phyloP scores from a whole-genome alignment of 2,113 vertebrate species.

The Motacilla tschutschensis region DNA sequence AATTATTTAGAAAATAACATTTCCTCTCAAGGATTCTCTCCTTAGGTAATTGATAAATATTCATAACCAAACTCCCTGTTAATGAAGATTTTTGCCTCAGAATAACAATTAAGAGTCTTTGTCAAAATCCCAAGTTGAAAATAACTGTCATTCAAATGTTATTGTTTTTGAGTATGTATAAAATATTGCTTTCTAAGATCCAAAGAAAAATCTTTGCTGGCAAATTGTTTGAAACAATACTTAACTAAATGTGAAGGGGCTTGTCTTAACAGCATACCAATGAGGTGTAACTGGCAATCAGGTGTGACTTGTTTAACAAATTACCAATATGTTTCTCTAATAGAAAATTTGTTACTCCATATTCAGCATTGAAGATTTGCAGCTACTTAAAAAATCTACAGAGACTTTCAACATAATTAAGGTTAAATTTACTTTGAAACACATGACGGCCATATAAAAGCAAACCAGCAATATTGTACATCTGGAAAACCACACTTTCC shows the following conservation, averaged over 20 bases:
- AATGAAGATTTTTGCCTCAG: constrained; percentile 54
- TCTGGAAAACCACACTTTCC: constrained; percentile 30
- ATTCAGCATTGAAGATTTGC: constrained; percentile 18
- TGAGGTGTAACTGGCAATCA: constrained; percentile 47
- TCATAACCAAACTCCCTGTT: constrained; percentile 29
- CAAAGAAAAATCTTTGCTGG: constrained; percentile 31
- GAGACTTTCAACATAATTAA: constrained; percentile 50
- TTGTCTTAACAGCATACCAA: constrained; percentile 47
- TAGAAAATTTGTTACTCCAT: constrained; percentile 40
- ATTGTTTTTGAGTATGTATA: constrained; percentile 12
- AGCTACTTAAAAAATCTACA: constrained; percentile 40
- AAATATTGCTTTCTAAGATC: constrained; percentile 37
- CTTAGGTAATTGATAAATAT: constrained; percentile 53
- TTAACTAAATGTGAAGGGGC: constrained; percentile 50
- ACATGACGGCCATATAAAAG: constrained; percentile 28
- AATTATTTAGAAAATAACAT: constrained; percentile 27
- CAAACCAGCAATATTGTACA: constrained; percentile 16
- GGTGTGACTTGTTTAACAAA: constrained; percentile 63
- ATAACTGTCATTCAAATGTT: constrained; percentile 54
- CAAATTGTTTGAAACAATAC: constrained; percentile 42
- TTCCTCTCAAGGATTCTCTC: constrained; percentile 38
- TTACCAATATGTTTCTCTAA: constrained; percentile 60
- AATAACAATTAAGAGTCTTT: constrained; percentile 53
- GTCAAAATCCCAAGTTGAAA: constrained; percentile 38
- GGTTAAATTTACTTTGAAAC: constrained; percentile 60